These are phyloP conservation scores for Phainopepla nitens DNA, from an alignment of 2,113 vertebrate genomes.

Conservation along the genomic window DNA sequence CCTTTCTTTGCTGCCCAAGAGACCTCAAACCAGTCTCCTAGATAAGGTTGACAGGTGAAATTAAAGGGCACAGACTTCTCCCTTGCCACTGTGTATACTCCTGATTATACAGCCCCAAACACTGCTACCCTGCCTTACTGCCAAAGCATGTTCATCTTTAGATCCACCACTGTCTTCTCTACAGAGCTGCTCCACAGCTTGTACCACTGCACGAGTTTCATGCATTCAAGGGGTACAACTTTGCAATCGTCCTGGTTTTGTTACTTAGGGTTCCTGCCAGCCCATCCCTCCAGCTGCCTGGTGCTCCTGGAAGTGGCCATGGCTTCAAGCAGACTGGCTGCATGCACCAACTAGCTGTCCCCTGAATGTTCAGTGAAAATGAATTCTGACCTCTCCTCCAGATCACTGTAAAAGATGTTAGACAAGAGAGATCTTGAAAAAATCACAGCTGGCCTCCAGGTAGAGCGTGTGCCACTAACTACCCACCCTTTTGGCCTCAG, in stretches of 20 bases:
- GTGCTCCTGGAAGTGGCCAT: background rate
- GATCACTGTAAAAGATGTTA: background rate
- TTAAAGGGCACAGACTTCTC: background rate
- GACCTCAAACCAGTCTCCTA: background rate
- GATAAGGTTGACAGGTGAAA: background rate
- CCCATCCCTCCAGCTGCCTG: background rate
- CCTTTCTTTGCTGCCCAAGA: background rate
- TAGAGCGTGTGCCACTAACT: background rate
- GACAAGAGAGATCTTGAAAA: background rate
- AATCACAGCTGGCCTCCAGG: background rate
- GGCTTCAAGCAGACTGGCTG: background rate
- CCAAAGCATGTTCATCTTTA: background rate
- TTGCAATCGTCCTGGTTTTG: background rate
- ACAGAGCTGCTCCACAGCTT: background rate
- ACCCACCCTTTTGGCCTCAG: background rate
- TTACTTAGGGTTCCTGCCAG: background rate
- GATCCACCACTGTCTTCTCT: background rate
- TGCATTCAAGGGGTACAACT: background rate
- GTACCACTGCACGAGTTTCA: background rate
- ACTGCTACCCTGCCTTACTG: background rate
- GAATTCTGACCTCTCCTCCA: background rate
- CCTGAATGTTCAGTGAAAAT: background rate
- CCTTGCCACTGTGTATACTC: accelerated
- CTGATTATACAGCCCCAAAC: background rate
- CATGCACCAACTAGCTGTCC: background rate